Evolutionary conservation across 2,113 vertebrate genomes (phyloP).

Genomic region (Brevimyrus niger): DNA sequence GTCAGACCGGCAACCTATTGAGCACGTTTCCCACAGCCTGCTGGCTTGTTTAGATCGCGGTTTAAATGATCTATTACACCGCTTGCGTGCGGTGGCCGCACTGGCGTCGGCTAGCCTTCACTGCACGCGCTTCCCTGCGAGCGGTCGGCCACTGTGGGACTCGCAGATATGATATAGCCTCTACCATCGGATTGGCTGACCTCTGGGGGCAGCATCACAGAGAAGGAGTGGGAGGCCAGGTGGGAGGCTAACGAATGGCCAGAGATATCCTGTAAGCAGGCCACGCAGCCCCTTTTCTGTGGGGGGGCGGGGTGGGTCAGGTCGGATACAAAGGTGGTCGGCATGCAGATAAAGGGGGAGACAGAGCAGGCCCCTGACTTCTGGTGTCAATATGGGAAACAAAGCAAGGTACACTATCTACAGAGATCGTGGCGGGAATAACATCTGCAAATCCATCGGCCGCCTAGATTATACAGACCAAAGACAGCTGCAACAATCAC

Average conservation of each 20-base stretch:
- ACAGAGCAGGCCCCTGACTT: not conserved
- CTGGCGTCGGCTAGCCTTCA: constrained; percentile 23
- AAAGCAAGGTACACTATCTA: not conserved
- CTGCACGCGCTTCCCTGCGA: too few relatives aligned
- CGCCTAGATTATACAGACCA: constrained; percentile 3
- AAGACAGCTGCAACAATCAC: not conserved
- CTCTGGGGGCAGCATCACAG: not conserved
- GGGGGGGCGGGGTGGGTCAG: not conserved
- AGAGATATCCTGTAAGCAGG: not conserved
- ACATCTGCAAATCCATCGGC: not conserved
- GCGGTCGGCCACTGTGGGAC: not conserved
- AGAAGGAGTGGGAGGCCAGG: too few relatives aligned
- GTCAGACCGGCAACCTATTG: constrained; percentile 1
- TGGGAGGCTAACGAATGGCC: not conserved
- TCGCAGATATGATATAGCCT: not conserved
- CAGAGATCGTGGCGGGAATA: not conserved
- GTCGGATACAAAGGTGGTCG: constrained; percentile 40
- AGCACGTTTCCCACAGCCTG: constrained; percentile 41
- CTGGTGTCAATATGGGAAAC: not conserved
- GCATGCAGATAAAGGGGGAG: constrained; percentile 28
- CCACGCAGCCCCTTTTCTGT: not conserved
- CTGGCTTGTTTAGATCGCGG: constrained; percentile 32
- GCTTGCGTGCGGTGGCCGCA: constrained; percentile 36
- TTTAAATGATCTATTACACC: constrained; percentile 46
- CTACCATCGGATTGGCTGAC: not conserved